Conservation (phyloP, 1,140 invertebrate genomes). For the Neodiprion virginianus region DNA sequence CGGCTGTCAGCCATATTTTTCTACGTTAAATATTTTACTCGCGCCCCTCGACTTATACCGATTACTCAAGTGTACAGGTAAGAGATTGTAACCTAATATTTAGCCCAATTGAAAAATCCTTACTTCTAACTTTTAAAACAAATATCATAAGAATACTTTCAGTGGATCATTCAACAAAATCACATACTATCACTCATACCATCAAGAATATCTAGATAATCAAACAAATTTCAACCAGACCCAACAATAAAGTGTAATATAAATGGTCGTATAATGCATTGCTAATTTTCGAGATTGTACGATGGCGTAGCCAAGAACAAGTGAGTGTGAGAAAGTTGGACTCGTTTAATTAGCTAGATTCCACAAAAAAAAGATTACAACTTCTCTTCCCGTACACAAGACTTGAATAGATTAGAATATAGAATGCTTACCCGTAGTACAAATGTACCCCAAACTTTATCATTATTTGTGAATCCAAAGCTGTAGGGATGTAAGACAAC, state of each 20-base stretch:
- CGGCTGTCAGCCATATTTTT: constrained; percentile 27
- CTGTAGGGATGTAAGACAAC: constrained; percentile 38
- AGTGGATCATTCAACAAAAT: no score
- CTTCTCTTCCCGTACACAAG: constrained; percentile 35
- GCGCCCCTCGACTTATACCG: neutral
- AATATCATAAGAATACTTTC: no score
- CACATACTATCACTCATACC: no score
- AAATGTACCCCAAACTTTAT: constrained; percentile 38
- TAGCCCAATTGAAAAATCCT: no score
- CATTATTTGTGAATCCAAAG: constrained; percentile 41
- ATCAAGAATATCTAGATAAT: no score
- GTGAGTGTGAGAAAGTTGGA: neutral
- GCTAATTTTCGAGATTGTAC: neutral
- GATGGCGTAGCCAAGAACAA: neutral
- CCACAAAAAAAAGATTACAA: constrained; percentile 37
- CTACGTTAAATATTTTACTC: neutral
- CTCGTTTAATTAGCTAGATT: neutral
- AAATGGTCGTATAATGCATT: no score
- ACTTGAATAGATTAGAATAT: constrained; percentile 21
- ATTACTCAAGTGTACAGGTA: constrained; percentile 10
- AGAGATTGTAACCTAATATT: constrained; percentile 19
- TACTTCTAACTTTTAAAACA: no score
- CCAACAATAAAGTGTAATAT: no score
- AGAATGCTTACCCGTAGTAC: constrained; percentile 45
- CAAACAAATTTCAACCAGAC: no score